A percentile compares a stretch with the other conserved stretches of the same genome.
phyloP scores from a whole-genome alignment of 2,113 vertebrate genomes.

The Kobus ellipsiprymnus region DNA sequence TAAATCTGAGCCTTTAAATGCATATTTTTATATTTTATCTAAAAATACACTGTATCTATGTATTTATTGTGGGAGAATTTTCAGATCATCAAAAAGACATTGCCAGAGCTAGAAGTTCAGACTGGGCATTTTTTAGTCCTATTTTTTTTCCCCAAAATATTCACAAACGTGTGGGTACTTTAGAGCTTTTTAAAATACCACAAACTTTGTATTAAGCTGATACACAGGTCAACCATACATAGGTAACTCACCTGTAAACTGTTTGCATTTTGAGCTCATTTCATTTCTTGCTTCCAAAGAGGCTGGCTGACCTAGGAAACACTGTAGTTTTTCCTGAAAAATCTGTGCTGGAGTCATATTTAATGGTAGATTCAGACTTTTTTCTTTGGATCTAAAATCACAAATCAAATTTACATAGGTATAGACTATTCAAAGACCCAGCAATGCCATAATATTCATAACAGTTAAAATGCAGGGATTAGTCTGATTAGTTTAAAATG shows the following conservation, averaged over 20 bases:
- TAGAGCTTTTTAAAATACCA: neutral
- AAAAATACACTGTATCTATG: neutral
- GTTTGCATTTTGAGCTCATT: slow-evolving; percentile 68
- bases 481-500: neutral
- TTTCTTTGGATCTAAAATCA: slow-evolving; percentile 80
- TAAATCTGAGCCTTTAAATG: neutral
- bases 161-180: neutral
- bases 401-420: too few relatives aligned
- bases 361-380: slow-evolving; percentile 79
- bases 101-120: neutral
- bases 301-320: slow-evolving; percentile 82
- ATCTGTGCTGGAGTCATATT: slow-evolving; percentile 83
- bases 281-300: slow-evolving; percentile 53
- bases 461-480: neutral
- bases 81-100: neutral
- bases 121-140: neutral
- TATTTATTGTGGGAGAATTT: neutral
- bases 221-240: neutral
- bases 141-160: neutral
- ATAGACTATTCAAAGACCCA: too few relatives aligned
- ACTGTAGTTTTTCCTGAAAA: slow-evolving; percentile 88
- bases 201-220: neutral
- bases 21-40: neutral
- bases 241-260: slow-evolving; percentile 81
- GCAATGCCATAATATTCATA: neutral